A percentile compares a stretch with the other conserved stretches of the same genome.
phyloP scores from a whole-genome alignment of 2,113 vertebrate genomes.

The Alligator mississippiensis region DNA sequence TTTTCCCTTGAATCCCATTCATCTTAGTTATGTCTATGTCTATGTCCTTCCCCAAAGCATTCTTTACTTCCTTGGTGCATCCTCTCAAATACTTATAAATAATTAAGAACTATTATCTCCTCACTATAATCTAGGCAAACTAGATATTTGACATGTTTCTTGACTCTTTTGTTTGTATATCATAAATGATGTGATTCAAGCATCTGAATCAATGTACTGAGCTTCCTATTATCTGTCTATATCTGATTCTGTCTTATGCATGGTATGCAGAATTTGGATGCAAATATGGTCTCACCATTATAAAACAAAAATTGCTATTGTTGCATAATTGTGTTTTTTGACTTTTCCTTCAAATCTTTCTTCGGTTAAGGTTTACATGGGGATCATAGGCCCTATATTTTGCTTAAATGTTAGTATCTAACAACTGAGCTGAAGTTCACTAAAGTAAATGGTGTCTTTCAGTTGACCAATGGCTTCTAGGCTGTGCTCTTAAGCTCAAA shows the following conservation, averaged over 20 bases:
- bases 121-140: not conserved
- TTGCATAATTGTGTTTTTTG: not conserved
- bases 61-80: not conserved
- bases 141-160: not conserved
- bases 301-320: no score
- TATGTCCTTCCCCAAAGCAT: accelerated
- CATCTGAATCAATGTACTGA: not conserved
- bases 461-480: not conserved
- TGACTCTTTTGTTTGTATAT: not conserved
- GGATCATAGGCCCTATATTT: not conserved
- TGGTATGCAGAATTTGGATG: not conserved
- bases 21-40: not conserved
- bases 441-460: not conserved
- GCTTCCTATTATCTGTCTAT: not conserved
- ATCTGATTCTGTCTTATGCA: not conserved
- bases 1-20: slow-evolving; percentile 3
- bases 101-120: accelerated
- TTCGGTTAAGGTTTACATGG: not conserved
- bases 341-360: not conserved
- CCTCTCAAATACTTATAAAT: not conserved
- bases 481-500: slow-evolving; percentile 11
- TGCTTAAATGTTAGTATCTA: not conserved
- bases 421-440: not conserved
- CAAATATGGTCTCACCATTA: not conserved
- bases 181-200: not conserved